Base-by-base conservation (phyloP, 2,888 invertebrate genomes). In the Nipponacmea schrenckii region DNA sequence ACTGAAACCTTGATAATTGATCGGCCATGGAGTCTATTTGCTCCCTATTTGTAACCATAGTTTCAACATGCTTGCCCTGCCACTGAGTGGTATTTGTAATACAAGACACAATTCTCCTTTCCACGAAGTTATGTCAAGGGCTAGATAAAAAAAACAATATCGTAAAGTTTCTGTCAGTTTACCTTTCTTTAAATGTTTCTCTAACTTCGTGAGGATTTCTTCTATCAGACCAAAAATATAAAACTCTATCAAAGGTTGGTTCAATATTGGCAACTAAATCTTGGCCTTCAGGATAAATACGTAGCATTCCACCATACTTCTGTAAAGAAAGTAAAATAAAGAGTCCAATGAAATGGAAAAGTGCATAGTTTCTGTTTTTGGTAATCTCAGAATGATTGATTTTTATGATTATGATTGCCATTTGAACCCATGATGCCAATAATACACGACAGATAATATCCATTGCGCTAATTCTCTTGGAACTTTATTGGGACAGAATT, bases 171-270 rank as follows among this genome's bases (percentile, higher is more conserved):
- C 4, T 24, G 39, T 24, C n/a, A n/a, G n/a, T n/a, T 69, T 80
- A 91, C 91, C 92, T 90, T n/a, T 96, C 96, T 85, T 93, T 92
- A 87, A 92, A 95, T 0, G 97, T 94, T 1, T 97, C 97, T 88
- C 96, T 95, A 0, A 98, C 98, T 91, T 98, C 98, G 87, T 98
- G 98, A 0, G 98, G 98, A 90, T 97, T 98, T 80, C 98, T 92
- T 82, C 95, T 91, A 86, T 98, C 98, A 0, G 98, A 98, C 98
- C 98, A 98, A 91, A 98, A 98, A 90, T 97, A 97, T 83, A 98
- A 91, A 88, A 98, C 92, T 73, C 97, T 91, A 89, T 98, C 97
- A 89, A 97, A 97, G 69, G 94, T 91, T 0, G 98, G 98, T 86
- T 94, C 96, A 83, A 98, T 95, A 86, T 96, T 94, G 0, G 96